Evolutionary conservation across 2,113 vertebrate species (phyloP), one percentile per base, ranked within the genome.

Genomic region (Trochalopteron elliotii): DNA sequence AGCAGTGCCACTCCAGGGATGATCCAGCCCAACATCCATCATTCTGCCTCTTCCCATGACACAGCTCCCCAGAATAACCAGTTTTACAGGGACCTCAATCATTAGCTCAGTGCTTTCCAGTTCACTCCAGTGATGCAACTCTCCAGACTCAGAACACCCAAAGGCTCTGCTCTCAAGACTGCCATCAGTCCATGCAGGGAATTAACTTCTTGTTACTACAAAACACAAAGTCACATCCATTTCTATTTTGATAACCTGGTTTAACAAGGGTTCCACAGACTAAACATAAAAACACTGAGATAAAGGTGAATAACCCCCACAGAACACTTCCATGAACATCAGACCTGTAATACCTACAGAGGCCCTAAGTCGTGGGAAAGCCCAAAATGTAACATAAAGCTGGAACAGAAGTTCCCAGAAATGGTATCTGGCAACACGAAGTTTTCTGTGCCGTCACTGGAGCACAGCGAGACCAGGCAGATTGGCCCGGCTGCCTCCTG

Each of bases 391-490:
- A 45, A 81, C 56, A 64, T 17, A 27, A 75, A 33, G 10, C 59
- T 11, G 44, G 65, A 84, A 56, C 0, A 12, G 10, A 67, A 80
- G 24, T 27, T 92, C 64, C 68, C 72, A 89, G 72, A 44, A 90
- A 68, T 0, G 1, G 11, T 5, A 15, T 40, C 69, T 87, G 68
- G 35, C 70, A 20, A 23, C 9, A 7, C 0, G 0, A 37, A 42
- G 25, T 60, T 47, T 63, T 49, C 81, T 68, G 52, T 31, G 44
- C 47, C 3, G 19, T 44, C 15, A 15, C 3, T 2, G 1, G n/a
- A 70, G 55, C 33, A 7, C 39, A 5, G 21, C 0, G 1, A 85
- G 82, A 72, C 31, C 1, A 5, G 76, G 55, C 81, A 57, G 72
- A 64, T 85, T 0, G 0, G n/a, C 30, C 40, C 27, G 31, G 15